A percentile compares a stretch with the other conserved stretches of the same genome.
Conservation (phyloP, 2,113 vertebrate species). For the Callaeas wilsoni region DNA sequence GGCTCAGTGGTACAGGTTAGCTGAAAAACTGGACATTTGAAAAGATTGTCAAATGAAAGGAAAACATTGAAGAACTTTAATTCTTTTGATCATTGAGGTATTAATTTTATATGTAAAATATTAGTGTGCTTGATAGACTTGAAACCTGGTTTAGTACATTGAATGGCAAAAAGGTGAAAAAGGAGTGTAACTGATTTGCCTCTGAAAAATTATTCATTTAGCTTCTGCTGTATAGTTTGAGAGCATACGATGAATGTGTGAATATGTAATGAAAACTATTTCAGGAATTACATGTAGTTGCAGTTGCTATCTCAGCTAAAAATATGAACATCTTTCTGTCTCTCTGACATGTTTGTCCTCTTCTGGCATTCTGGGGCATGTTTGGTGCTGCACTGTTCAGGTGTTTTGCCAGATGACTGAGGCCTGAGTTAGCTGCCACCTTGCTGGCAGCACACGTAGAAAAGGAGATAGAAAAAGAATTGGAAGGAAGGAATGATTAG, state of each 20-base stretch:
- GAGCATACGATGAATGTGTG: rapidly evolving
- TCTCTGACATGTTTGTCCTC: rapidly evolving
- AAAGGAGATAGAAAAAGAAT: not conserved
- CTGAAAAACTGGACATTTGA: not conserved
- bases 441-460: not conserved
- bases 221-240: not conserved
- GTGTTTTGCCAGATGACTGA: not conserved
- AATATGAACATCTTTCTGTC: not conserved
- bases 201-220: not conserved
- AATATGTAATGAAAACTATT: not conserved
- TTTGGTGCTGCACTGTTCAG: not conserved
- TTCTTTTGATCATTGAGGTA: not conserved
- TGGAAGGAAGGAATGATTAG: not conserved
- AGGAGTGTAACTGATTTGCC: not conserved
- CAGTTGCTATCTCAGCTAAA: not conserved
- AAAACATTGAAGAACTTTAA: not conserved
- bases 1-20: not conserved
- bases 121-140: not conserved
- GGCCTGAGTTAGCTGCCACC: not conserved
- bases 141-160: not conserved
- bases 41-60: not conserved
- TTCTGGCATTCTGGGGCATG: not conserved
- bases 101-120: not conserved
- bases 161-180: not conserved
- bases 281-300: not conserved